These are phyloP conservation scores for Brachyrhaphis roseni DNA, from an alignment of 2,797 vertebrate species.

Conservation along the genomic window DNA sequence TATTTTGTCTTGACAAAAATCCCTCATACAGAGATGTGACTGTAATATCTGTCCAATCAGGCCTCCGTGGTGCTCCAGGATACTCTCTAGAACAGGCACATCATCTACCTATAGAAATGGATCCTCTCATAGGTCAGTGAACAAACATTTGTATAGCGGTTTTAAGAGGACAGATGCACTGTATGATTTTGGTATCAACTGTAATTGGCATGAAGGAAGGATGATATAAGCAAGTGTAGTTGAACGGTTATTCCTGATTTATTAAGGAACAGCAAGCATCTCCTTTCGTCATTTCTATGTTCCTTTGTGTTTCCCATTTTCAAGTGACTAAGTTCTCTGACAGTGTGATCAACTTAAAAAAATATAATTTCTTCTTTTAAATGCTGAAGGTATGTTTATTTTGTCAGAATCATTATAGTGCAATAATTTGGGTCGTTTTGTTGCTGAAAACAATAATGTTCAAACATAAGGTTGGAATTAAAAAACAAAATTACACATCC, in stretches of 20 bases:
- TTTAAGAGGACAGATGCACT: neutral
- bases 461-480: neutral
- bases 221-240: no score
- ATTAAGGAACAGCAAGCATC: no score
- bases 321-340: neutral
- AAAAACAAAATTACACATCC: neutral
- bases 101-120: constrained; percentile 99
- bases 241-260: no score
- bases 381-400: neutral
- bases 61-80: constrained; percentile 95
- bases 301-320: neutral
- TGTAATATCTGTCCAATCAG: constrained; percentile 68
- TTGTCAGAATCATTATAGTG: neutral
- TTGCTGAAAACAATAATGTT: neutral
- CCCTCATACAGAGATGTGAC: constrained; percentile 3
- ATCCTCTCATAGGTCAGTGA: constrained; percentile 93
- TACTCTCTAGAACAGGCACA: constrained; percentile 99
- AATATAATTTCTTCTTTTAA: neutral
- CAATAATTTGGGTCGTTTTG: neutral
- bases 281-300: no score
- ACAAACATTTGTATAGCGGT: neutral
- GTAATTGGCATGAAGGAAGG: neutral
- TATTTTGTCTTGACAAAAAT: neutral
- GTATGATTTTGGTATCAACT: neutral
- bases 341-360: neutral